Base-by-base conservation (phyloP, 1,140 invertebrate genomes). In the Phenacoccus solenopsis region DNA sequence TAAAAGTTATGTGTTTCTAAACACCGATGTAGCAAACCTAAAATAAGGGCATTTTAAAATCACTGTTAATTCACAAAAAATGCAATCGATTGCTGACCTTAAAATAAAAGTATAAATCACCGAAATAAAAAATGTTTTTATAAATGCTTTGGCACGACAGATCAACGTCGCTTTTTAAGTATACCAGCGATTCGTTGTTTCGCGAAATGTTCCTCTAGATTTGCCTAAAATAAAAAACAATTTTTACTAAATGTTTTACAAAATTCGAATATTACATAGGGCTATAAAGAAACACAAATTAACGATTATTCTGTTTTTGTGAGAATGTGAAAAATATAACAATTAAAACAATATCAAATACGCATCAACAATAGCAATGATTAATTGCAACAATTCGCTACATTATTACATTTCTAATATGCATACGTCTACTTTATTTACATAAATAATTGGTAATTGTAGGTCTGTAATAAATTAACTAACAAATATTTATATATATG, bases 401-500 rank as follows among this genome's bases (percentile, higher is more conserved):
- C 22, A 64, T 27, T 64, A 27, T 64, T 64, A 25, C 25, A 25
- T 24, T 64, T 16, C 25, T 64, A 25, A 27, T 64, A 25, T 64
- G 21, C 25, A 25, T 64, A 25, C 3, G 5, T 69, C 30, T 69
- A 49, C 30, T 22, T 69, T 69, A 57, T 56, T 56, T 69, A 57
- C 56, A 57, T 49, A 49, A 30, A 57, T 57, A 49, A 25, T 49
- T 56, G 56, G 27, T 69, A 57, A 56, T 57, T 38, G 27, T 20
- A 69, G 24, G 20, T 69, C 56, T 16, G 20, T 69, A 49, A 69
- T 71, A 28, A 59, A 70, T 69, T 69, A 69, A 22, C 70, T 72
- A 72, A 72, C 72, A 71, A n/a, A 68, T 69, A 72, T 72, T 24
- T 35, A 70, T 69, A 64, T 22, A 70, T 70, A 72, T 69, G 56